A percentile compares a stretch with the other conserved stretches of the same genome.
These are phyloP conservation scores for Progne subis DNA, from an alignment of 2,113 vertebrate species.

Conservation along the genomic window DNA sequence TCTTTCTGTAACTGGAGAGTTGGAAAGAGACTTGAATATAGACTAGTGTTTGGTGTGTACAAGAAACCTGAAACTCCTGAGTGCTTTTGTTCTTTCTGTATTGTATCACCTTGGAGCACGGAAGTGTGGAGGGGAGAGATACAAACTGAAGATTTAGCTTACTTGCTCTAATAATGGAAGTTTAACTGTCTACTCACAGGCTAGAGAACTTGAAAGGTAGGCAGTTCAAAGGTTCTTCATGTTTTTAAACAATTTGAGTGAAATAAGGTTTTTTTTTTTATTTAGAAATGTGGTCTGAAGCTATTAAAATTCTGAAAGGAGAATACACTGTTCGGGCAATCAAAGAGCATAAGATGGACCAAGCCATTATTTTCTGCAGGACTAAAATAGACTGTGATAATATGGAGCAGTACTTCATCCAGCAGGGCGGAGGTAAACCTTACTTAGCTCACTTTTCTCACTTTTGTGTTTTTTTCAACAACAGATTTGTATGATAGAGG, in stretches of 20 bases:
- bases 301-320: conserved; percentile 94
- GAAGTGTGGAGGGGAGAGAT: fast-evolving
- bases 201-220: neutral
- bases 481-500: neutral
- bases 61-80: neutral
- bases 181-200: neutral
- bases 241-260: neutral
- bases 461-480: neutral
- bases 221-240: neutral
- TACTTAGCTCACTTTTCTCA: neutral
- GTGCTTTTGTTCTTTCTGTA: neutral
- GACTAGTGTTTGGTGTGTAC: neutral
- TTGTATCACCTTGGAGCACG: neutral
- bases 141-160: neutral
- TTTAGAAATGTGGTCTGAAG: conserved; percentile 98
- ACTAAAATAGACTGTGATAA: conserved; percentile 99
- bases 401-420: conserved; percentile 95
- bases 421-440: conserved; percentile 90
- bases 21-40: neutral
- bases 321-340: conserved; percentile 91
- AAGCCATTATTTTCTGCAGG: conserved; percentile 97
- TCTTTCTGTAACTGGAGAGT: neutral
- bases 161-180: neutral
- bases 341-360: conserved; percentile 99
- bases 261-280: neutral